phyloP scores from a whole-genome alignment of 2,113 vertebrate genomes.

The Hiodon alosoides region DNA sequence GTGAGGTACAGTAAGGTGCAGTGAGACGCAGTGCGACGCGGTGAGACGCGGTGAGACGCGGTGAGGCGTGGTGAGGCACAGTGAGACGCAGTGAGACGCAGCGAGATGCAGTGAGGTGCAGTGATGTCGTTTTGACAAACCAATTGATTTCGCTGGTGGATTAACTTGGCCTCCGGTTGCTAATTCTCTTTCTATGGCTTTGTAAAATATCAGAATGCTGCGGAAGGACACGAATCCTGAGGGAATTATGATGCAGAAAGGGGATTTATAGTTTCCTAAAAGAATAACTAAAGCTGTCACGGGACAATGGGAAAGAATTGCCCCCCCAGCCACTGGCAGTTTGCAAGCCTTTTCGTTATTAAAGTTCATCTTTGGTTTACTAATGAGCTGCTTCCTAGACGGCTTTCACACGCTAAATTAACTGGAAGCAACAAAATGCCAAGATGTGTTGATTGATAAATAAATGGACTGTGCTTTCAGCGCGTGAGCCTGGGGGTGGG shows the following conservation, averaged over 20 bases:
- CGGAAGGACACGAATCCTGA: background rate
- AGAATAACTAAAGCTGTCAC: background rate
- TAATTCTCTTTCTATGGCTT: background rate
- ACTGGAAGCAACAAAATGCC: slow-evolving; percentile 35
- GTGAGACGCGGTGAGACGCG: background rate
- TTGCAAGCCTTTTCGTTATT: background rate
- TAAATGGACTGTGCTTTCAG: no score
- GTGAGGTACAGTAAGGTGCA: no score
- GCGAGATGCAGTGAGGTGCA: background rate
- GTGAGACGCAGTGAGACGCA: background rate
- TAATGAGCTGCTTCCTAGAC: slow-evolving; percentile 3
- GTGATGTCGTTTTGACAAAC: background rate
- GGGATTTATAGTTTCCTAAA: background rate
- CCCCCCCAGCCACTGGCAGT: no score
- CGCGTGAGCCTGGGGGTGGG: no score
- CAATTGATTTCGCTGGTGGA: background rate
- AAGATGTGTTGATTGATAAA: slow-evolving; percentile 28
- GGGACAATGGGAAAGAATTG: background rate
- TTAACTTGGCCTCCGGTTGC: no score
- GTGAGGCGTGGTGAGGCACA: no score
- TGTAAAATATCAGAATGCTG: background rate
- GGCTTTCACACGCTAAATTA: slow-evolving; percentile 27
- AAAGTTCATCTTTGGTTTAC: slow-evolving; percentile 21
- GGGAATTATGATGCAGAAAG: background rate
- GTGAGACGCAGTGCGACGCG: background rate